phyloP scores from a whole-genome alignment of 92 coral and sea anemone genomes.

The Blastomussa wellsi region DNA sequence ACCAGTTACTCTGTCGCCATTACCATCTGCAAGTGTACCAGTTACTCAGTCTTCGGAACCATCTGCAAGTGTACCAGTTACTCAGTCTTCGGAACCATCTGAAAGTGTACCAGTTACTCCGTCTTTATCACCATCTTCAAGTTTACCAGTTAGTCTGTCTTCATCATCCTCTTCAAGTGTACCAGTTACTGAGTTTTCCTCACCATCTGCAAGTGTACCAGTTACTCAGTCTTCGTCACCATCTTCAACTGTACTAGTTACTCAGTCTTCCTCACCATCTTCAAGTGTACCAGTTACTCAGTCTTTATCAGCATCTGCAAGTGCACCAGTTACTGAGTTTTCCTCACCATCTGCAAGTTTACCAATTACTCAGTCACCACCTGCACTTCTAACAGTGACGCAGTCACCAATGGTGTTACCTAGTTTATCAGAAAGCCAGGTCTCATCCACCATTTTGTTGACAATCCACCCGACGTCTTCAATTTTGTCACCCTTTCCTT shows the following conservation, averaged over 20 bases:
- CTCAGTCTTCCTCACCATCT: neutral
- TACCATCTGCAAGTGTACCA: neutral
- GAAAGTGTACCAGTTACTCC: neutral
- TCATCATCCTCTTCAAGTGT: neutral
- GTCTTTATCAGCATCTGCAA: neutral
- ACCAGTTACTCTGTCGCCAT: neutral
- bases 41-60: neutral
- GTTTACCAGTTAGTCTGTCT: neutral
- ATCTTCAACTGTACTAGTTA: neutral
- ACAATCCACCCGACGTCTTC: neutral
- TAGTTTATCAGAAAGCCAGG: neutral
- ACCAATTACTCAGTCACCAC: neutral
- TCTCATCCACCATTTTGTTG: neutral
- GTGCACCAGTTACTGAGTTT: neutral
- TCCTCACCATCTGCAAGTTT: neutral
- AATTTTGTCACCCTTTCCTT: neutral
- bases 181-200: neutral
- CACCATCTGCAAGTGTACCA: neutral
- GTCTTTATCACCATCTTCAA: neutral
- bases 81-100: neutral
- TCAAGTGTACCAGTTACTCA: neutral
- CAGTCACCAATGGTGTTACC: neutral
- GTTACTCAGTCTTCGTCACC: neutral
- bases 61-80: neutral
- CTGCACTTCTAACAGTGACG: neutral